Conservation (phyloP, 2,888 invertebrate genomes). For the Lamproptera curius region DNA sequence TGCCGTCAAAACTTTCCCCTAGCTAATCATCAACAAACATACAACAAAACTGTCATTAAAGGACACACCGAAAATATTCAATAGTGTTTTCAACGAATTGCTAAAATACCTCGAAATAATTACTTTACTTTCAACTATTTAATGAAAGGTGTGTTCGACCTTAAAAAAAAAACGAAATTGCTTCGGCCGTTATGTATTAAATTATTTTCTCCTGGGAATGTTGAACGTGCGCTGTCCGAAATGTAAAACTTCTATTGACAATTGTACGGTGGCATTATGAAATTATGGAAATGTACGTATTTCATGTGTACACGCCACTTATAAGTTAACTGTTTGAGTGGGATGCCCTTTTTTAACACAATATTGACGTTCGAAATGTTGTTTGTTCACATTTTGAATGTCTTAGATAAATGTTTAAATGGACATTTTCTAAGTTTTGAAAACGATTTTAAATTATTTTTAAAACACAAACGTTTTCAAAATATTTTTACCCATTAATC, state of each 20-base stretch:
- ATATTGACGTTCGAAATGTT: too few species aligned
- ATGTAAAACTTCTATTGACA: neutral
- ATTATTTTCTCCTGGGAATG: constrained; percentile 14
- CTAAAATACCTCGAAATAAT: constrained; percentile 1
- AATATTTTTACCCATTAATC: too few species aligned
- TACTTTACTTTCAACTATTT: neutral
- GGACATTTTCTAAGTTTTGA: too few species aligned
- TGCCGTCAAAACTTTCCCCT: neutral
- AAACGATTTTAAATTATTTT: too few species aligned
- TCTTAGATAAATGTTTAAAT: too few species aligned
- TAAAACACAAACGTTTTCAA: too few species aligned
- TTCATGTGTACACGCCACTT: too few species aligned
- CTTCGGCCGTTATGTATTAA: constrained; percentile 9
- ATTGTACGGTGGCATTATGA: too few species aligned
- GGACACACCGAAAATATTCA: neutral
- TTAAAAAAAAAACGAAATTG: constrained; percentile 9
- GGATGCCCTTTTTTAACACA: too few species aligned
- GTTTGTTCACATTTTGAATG: too few species aligned
- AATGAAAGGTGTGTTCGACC: constrained; percentile 5
- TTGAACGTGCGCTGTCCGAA: neutral
- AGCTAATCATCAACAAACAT: neutral
- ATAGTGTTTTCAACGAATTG: neutral
- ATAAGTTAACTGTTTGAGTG: too few species aligned
- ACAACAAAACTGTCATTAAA: neutral
- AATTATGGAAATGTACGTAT: too few species aligned